These are phyloP conservation scores for Hystrix brachyura DNA, from an alignment of 2,113 vertebrate genomes.

Conservation along the genomic window DNA sequence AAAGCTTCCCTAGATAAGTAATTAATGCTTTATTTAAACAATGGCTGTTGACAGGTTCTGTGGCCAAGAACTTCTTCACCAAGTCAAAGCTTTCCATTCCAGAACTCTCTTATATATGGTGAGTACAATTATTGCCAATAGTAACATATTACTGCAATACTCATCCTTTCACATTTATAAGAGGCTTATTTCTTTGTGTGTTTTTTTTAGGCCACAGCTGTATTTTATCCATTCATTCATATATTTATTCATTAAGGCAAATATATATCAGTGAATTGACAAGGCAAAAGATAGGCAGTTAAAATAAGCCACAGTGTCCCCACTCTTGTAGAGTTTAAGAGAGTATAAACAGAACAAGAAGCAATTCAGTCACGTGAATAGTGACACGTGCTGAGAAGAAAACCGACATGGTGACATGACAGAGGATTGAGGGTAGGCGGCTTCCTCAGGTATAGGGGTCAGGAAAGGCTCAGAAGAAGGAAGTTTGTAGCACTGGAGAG, in stretches of 20 bases:
- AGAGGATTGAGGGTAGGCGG: not conserved
- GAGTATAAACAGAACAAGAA: not conserved
- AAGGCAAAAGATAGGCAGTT: not conserved
- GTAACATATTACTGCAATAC: not conserved
- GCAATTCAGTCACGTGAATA: not conserved
- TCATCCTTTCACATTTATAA: conserved; percentile 32
- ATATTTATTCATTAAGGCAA: not conserved
- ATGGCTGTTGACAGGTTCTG: conserved; percentile 90
- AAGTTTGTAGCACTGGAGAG: not conserved
- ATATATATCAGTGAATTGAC: not conserved
- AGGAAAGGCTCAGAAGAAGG: not conserved
- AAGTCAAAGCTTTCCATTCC: conserved; percentile 98
- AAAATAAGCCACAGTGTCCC: not conserved
- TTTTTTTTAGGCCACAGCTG: not conserved
- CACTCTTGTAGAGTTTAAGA: not conserved
- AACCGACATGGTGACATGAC: not conserved
- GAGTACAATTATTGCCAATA: conserved; percentile 81
- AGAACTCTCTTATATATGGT: conserved; percentile 99
- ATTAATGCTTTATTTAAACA: conserved; percentile 66
- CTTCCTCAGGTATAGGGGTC: not conserved
- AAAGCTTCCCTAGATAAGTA: conserved; percentile 59
- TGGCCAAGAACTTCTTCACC: conserved; percentile 99
- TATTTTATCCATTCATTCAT: not conserved
- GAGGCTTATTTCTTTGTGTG: conserved; percentile 9
- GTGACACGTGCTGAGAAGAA: not conserved